Conservation (phyloP, 2,113 vertebrate species). For the Leptodactylus fuscus region DNA sequence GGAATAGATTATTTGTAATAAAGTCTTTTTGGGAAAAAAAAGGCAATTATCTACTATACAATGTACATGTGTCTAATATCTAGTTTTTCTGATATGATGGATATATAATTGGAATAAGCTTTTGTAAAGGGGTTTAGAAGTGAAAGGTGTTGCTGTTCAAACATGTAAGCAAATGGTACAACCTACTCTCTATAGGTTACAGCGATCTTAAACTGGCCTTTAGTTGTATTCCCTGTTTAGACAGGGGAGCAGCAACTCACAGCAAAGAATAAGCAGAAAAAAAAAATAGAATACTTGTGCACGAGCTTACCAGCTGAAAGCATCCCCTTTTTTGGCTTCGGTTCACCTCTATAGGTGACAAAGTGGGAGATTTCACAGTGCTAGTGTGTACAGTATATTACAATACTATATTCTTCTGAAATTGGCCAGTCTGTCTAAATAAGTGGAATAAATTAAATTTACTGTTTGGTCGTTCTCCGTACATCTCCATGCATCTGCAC, state of each 20-base stretch:
- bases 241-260: background rate
- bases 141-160: background rate
- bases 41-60: background rate
- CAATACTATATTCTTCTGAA: slow-evolving; percentile 67
- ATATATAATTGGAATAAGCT: background rate
- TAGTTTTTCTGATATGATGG: no score
- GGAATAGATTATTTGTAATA: background rate
- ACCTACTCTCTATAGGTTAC: background rate
- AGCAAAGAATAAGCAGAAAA: background rate
- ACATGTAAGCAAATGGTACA: slow-evolving; percentile 8
- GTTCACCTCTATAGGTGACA: slow-evolving; percentile 5
- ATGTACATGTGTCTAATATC: background rate
- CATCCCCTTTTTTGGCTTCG: slow-evolving; percentile 22
- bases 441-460: background rate
- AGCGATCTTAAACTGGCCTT: background rate
- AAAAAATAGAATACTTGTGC: background rate
- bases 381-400: slow-evolving; percentile 64
- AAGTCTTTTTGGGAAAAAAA: background rate
- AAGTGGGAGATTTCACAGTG: slow-evolving; percentile 76
- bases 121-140: background rate
- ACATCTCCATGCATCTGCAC: background rate
- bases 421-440: background rate
- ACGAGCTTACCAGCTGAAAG: background rate
- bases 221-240: background rate
- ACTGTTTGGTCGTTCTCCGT: background rate